Evolutionary conservation across 1,140 invertebrate species (phyloP), one percentile per base, ranked within the genome.

Genomic region (Tyrophagus putrescentiae): DNA sequence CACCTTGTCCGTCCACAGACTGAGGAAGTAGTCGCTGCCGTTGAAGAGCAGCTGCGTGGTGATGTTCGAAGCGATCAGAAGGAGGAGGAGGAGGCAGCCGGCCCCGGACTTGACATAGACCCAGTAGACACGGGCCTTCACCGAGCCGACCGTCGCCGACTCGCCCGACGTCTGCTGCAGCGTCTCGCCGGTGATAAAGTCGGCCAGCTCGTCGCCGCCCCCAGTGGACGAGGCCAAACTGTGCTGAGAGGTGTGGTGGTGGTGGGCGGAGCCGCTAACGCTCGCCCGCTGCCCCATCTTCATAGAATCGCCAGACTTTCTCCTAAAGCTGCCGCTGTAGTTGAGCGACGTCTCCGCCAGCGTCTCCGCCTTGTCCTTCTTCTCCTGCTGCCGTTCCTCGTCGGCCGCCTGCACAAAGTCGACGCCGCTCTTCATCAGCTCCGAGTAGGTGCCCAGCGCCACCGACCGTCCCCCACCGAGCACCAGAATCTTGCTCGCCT

Each of bases 401-500:
- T 42, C 57, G n/a, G 36, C 27, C 21, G 29, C n/a, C 25, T 63
- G 41, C 1, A 63, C 45, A 21, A 67, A 48, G 54, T 67, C 65
- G 0, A 65, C 54, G 7, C 66, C 66, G 4, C 57, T 18, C 23
- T 60, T 59, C 5, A 56, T 54, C 29, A 67, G 34, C 21, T 67
- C 32, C 4, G 62, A 21, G 32, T 64, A 67, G n/a, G 50, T 42
- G 3, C 66, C 66, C 16, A 61, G 52, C 18, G 60, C 63, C 13
- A 61, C 16, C 29, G 36, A 50, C 16, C 36, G 9, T 16, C 65
- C 66, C 59, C 85, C 78, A 67, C 84, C 80, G 63, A 90, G 69
- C 3, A 87, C 79, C 36, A 88, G 70, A 64, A 91, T 86, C 64
- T 80, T 76, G 68, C 85, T 79, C 0, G 82, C 84, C 21, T 78